These are phyloP conservation scores for Corynorhinus townsendii DNA, from an alignment of 2,113 vertebrate species.

Conservation along the genomic window DNA sequence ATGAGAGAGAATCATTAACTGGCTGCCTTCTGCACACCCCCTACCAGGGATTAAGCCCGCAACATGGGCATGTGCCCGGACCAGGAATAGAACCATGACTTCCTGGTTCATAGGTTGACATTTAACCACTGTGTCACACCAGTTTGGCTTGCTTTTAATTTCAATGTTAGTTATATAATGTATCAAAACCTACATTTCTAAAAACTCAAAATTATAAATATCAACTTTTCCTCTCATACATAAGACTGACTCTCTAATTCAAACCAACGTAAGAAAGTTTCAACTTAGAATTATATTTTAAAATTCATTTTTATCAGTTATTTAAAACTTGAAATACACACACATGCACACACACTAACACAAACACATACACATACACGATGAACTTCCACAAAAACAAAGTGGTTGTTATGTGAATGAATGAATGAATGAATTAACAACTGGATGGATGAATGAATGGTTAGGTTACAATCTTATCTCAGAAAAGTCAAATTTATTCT, in stretches of 20 bases:
- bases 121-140: too few species aligned
- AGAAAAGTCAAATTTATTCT: not conserved
- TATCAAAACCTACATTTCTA: not conserved
- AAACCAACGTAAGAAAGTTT: not conserved
- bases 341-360: not conserved
- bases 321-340: not conserved
- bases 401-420: not conserved
- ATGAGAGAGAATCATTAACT: too few species aligned
- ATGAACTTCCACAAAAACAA: not conserved
- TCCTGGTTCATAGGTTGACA: too few species aligned
- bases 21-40: too few species aligned
- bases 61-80: too few species aligned
- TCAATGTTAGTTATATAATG: not conserved
- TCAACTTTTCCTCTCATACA: not conserved
- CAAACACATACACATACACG: not conserved
- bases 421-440: not conserved
- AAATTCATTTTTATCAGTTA: not conserved
- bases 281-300: not conserved
- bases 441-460: not conserved
- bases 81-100: too few species aligned
- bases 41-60: too few species aligned
- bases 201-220: not conserved
- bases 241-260: not conserved
- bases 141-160: not conserved
- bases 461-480: not conserved